Percentiles rank a stretch among this genome's conserved stretches.
Conservation (phyloP, 2,797 vertebrate genomes). For the Hydrocynus forskahlii region DNA sequence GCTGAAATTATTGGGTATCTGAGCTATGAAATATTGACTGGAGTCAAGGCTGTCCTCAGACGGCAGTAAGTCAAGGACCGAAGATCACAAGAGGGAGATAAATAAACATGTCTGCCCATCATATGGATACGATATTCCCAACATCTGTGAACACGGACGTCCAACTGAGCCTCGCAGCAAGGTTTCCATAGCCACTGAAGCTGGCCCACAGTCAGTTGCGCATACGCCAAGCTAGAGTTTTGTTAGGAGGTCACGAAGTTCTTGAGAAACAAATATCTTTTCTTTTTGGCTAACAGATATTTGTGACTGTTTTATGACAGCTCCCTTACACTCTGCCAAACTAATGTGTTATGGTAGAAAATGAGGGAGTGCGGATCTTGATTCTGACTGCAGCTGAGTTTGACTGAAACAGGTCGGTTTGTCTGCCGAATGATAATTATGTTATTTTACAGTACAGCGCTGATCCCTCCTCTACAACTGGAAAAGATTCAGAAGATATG, state of each 20-base stretch:
- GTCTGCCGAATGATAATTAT: too few species aligned
- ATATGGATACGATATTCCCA: conserved; percentile 55
- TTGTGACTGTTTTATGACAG: conserved; percentile 20
- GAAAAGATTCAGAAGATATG: too few species aligned
- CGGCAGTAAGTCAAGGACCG: conserved; percentile 47
- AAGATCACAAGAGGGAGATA: conserved; percentile 57
- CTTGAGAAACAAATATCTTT: conserved; percentile 38
- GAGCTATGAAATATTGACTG: conserved; percentile 51
- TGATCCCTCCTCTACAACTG: too few species aligned
- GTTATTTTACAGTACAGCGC: too few species aligned
- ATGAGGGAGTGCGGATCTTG: neutral
- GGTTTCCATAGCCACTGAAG: conserved; percentile 47
- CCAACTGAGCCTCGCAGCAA: conserved; percentile 45
- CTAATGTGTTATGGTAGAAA: neutral
- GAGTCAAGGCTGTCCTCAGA: conserved; percentile 39
- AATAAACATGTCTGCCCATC: conserved; percentile 56
- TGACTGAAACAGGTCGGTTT: neutral
- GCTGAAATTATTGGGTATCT: conserved; percentile 51
- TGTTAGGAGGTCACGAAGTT: conserved; percentile 18
- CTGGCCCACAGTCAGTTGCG: neutral
- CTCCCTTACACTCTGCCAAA: conserved; percentile 1
- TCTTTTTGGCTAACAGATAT: conserved; percentile 39
- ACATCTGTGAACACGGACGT: conserved; percentile 57
- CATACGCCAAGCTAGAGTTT: conserved; percentile 25
- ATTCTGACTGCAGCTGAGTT: neutral